Base-by-base conservation (phyloP, 2,113 vertebrate genomes). In the human region DNA sequence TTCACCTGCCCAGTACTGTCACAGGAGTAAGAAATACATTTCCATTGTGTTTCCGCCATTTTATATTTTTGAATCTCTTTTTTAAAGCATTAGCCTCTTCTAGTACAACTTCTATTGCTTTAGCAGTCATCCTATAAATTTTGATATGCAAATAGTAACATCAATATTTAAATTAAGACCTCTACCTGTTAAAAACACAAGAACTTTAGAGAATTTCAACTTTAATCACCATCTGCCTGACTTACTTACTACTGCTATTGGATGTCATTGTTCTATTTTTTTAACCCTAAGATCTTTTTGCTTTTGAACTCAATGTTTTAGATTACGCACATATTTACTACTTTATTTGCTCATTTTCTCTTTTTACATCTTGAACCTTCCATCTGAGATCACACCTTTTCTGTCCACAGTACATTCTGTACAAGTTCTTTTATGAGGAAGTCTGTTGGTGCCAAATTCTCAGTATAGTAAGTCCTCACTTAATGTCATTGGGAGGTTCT, bases 111-210 rank as follows among this genome's bases (percentile, higher is more conserved):
- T 75, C 12, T 78, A 22, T 80, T 80, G 40, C 32, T 86, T 90
- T 75, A 50, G 25, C 87, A 12, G 27, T 43, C 45, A 50, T 25
- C 50, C 52, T 89, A 6, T 95, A 72, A 75, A 87, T 79, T n/a
- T 92, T 66, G 27, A 90, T 52, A 79, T 50, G 32, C 23, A 79
- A 93, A 93, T 79, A 75, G 27, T 82, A 94, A 32, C 22, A 94
- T 55, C 43, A 82, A 30, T 83, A 95, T 93, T 86, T 90, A 64
- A 89, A 57, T 92, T 86, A 89, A 86, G n/a, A 86, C 22, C 16
- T 96, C 79, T 85, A 59, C n/a, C 40, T 92, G 50, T 94, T 96
- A 57, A 79, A 89, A 92, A 59, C 73, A 94, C 6, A 83, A 96
- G 40, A 85, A 70, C 18, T 59, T 88, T 59, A 32, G 76, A 88